A percentile compares a stretch with the other conserved stretches of the same genome.
These are phyloP conservation scores for Nysson spinosus DNA, from an alignment of 2,888 invertebrate genomes.

Conservation along the genomic window DNA sequence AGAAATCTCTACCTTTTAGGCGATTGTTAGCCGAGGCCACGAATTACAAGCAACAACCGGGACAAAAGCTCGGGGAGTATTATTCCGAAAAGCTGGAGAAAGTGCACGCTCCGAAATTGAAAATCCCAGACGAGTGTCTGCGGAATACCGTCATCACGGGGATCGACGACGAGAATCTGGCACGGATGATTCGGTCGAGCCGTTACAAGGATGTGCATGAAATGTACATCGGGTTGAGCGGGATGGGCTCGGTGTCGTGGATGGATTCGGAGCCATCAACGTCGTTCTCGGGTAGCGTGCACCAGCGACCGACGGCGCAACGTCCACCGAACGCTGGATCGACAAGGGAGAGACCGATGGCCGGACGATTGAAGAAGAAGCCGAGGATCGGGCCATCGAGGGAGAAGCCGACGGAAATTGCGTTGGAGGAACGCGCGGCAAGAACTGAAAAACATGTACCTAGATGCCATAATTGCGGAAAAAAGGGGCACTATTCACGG, in stretches of 20 bases:
- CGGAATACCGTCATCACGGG: conserved; percentile 9
- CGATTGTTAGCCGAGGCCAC: conserved; percentile 4
- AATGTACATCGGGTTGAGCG: not conserved
- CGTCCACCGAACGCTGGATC: too few species aligned
- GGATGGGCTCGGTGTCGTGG: not conserved
- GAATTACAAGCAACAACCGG: not conserved
- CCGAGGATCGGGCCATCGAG: too few species aligned
- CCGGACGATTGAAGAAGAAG: too few species aligned
- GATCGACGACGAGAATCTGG: conserved; percentile 2
- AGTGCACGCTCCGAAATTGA: not conserved
- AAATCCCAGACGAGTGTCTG: not conserved
- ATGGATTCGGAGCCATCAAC: too few species aligned
- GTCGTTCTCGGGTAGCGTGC: too few species aligned
- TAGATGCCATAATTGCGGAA: too few species aligned
- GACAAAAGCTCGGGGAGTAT: conserved; percentile 5
- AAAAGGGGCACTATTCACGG: not conserved
- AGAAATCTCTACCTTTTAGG: conserved; percentile 8
- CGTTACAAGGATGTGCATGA: not conserved
- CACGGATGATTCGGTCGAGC: not conserved
- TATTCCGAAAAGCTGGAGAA: conserved; percentile 13
- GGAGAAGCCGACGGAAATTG: too few species aligned
- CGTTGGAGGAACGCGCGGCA: too few species aligned
- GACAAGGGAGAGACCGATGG: too few species aligned
- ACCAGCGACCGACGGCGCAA: too few species aligned
- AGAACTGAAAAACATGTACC: too few species aligned